These are phyloP conservation scores for Anser cygnoides DNA, from an alignment of 2,113 vertebrate genomes.

Conservation along the genomic window DNA sequence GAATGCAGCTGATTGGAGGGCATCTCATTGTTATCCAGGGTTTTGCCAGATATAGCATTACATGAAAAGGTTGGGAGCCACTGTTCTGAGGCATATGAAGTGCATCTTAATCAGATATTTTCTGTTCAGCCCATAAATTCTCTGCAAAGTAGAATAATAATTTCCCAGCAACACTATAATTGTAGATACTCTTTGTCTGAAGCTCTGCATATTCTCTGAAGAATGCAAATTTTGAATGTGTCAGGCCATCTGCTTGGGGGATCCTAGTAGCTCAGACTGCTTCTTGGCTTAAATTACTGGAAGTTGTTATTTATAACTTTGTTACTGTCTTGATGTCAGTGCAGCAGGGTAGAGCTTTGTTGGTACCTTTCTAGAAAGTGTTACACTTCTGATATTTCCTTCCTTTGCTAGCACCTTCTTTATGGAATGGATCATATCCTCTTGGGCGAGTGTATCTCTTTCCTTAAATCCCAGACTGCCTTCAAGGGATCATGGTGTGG, in stretches of 20 bases:
- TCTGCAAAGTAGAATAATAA: background rate
- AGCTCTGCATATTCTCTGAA: background rate
- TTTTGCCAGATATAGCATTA: background rate
- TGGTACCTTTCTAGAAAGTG: background rate
- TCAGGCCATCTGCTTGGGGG: conserved; percentile 46
- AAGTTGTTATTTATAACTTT: conserved; percentile 44
- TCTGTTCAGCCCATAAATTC: background rate
- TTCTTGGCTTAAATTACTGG: conserved; percentile 25
- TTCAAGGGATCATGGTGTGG: background rate
- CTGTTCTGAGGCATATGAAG: background rate
- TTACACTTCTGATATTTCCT: background rate
- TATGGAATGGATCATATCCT: background rate
- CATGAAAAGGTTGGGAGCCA: background rate
- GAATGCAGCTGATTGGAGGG: background rate
- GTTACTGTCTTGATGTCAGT: conserved; percentile 20
- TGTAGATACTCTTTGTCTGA: background rate
- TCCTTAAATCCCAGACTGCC: background rate
- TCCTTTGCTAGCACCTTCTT: background rate
- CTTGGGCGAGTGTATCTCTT: background rate
- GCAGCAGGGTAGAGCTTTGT: background rate
- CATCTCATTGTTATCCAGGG: background rate
- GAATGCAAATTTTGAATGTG: background rate
- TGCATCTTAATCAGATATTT: background rate
- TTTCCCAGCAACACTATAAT: background rate
- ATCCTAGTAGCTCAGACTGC: conserved; percentile 40